These are phyloP conservation scores for Natator depressus DNA, from an alignment of 2,113 vertebrate species.

Conservation along the genomic window DNA sequence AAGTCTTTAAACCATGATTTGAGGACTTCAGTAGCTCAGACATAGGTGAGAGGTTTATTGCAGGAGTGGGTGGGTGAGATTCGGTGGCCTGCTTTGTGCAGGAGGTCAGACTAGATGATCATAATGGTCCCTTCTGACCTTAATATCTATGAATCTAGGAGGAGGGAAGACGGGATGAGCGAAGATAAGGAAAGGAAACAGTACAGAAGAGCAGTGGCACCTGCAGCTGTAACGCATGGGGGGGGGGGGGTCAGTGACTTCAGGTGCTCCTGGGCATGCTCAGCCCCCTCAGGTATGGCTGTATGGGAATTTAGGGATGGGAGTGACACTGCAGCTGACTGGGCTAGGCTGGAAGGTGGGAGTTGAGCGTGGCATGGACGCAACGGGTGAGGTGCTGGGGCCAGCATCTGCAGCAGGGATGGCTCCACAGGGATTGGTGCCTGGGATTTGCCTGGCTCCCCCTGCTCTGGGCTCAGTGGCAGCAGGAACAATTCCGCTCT, in stretches of 20 bases:
- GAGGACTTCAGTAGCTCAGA: no score
- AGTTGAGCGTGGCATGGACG: background rate
- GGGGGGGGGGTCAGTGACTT: background rate
- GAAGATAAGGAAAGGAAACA: background rate
- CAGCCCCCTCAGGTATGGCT: background rate
- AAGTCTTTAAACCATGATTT: no score
- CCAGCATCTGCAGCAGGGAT: background rate
- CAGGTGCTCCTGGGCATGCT: background rate
- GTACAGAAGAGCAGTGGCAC: background rate
- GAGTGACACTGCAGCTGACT: background rate
- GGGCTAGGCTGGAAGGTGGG: no score
- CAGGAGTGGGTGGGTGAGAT: no score
- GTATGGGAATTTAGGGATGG: background rate
- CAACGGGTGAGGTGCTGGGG: background rate
- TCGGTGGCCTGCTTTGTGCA: no score
- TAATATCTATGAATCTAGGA: no score
- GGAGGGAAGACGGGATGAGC: background rate
- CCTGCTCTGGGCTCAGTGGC: background rate
- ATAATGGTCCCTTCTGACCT: no score
- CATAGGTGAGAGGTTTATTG: no score
- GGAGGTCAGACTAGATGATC: no score
- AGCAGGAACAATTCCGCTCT: background rate
- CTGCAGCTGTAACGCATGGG: background rate
- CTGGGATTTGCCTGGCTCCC: background rate
- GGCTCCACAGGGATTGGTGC: background rate